Percentiles rank a stretch among this genome's conserved stretches.
Evolutionary conservation across 2,797 vertebrate species (phyloP).

Genomic region (Myiotriccus ornatus): DNA sequence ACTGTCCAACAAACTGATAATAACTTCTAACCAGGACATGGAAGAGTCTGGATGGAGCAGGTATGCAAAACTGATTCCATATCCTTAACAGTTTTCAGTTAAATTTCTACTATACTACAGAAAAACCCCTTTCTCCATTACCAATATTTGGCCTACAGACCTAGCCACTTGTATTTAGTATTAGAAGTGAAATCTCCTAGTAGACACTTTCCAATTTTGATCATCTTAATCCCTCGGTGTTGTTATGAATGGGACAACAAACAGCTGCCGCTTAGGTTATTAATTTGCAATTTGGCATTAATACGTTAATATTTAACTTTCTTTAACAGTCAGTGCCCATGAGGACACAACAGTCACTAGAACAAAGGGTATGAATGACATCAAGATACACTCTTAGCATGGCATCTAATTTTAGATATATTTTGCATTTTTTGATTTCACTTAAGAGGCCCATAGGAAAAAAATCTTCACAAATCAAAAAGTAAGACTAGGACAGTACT

Average conservation of each 20-base stretch:
- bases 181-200: neutral
- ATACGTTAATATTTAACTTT: neutral
- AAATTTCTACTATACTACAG: neutral
- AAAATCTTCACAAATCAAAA: neutral
- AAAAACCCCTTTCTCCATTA: neutral
- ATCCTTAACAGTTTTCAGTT: neutral
- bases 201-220: neutral
- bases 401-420: neutral
- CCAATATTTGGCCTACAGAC: neutral
- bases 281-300: neutral
- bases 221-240: neutral
- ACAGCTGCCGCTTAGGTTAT: neutral
- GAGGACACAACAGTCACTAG: neutral
- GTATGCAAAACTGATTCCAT: neutral
- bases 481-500: neutral
- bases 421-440: neutral
- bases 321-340: neutral
- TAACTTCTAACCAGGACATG: neutral
- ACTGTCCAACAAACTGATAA: neutral
- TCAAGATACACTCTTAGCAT: neutral
- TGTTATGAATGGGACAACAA: neutral
- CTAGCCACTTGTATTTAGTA: neutral
- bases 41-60: neutral
- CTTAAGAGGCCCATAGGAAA: neutral
- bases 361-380: neutral